A percentile compares a stretch with the other conserved stretches of the same genome.
These are phyloP conservation scores for Leptopilina clavipes DNA, from an alignment of 1,140 invertebrate genomes.

Conservation along the genomic window DNA sequence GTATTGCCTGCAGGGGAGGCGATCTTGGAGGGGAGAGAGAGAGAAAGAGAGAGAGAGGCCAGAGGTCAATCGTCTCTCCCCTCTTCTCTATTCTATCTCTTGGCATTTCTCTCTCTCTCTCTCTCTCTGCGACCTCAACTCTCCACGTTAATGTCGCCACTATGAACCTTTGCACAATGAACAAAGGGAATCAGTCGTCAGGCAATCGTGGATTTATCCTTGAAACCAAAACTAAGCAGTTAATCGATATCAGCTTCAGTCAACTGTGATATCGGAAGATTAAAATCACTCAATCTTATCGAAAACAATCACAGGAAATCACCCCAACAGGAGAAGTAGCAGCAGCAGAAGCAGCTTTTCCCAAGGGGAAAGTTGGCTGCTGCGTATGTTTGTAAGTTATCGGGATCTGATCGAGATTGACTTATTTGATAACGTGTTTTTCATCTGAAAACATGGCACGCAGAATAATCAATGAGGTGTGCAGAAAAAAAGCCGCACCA, in stretches of 20 bases:
- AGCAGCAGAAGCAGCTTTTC: too few species aligned
- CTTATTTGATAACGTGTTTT: slow-evolving; percentile 16
- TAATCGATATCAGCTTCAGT: slow-evolving; percentile 30
- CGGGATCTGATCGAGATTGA: background rate
- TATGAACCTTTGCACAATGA: slow-evolving; percentile 32
- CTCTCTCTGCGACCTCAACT: slow-evolving; percentile 29
- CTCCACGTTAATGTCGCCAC: slow-evolving; percentile 32
- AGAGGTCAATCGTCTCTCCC: slow-evolving; percentile 23
- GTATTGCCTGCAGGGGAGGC: slow-evolving; percentile 22
- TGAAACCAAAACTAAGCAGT: slow-evolving; percentile 33
- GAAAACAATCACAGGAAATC: slow-evolving; percentile 27
- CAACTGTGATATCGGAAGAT: slow-evolving; percentile 27
- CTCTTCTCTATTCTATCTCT: background rate
- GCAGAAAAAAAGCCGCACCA: background rate
- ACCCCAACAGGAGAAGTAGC: too few species aligned
- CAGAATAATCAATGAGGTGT: slow-evolving; percentile 15
- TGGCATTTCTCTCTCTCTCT: background rate
- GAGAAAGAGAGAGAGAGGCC: slow-evolving; percentile 17
- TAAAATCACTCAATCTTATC: slow-evolving; percentile 34
- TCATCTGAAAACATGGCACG: background rate
- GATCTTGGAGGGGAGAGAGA: background rate
- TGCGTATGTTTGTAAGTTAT: too few species aligned
- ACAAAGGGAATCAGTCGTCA: slow-evolving; percentile 32
- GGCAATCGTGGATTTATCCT: slow-evolving; percentile 30
- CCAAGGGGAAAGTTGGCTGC: slow-evolving; percentile 2